Base-by-base conservation (phyloP, 2,888 invertebrate species). In the Drosophila putrida region DNA sequence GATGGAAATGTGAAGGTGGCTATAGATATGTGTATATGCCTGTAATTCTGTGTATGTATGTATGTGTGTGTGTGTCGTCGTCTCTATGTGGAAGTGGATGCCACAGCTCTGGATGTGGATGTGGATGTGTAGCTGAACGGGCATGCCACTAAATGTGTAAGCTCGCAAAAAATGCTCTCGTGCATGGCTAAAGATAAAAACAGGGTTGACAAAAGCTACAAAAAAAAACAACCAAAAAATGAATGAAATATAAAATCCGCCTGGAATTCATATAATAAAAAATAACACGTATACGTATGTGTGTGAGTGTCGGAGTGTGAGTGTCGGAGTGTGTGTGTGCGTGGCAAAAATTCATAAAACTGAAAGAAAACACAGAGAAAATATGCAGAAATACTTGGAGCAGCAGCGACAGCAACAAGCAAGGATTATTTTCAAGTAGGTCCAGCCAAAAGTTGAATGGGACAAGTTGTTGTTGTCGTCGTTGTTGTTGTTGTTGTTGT, bases 211-310 rank as follows among this genome's bases (percentile, higher is more conserved):
- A 77, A 68, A 77, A 77, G 50, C 58, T 60, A 43, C 53, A 69
- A 25, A 57, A 53, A 47, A 44, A 20, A 20, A 20, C 20, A 20
- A 20, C 20, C 20, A 20, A 11, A 39, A 50, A 60, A 60, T 54
- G 35, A 33, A 43, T 39, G 35, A 51, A 64, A 63, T 35, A 36
- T 44, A 53, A 59, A 53, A 54, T 31, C 15, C 47, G 44, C 44
- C 51, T 63, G 68, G 68, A 77, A 75, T 77, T 75, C 73, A 61
- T 68, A 64, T 73, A 71, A 76, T 49, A 73, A 73, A 66, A 35
- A 43, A 60, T 36, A 28, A 11, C 20, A 20, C 20, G 20, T 20
- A 20, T 20, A 20, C 27, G 27, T 36, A n/a, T 4, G 6, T 35
- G 6, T 28, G 15, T 38, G 11, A 53, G 39, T 53, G 20, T 46